A percentile compares a stretch with the other conserved stretches of the same genome.
phyloP scores from a whole-genome alignment of 2,113 vertebrate species.

The Copsychus sechellarum region DNA sequence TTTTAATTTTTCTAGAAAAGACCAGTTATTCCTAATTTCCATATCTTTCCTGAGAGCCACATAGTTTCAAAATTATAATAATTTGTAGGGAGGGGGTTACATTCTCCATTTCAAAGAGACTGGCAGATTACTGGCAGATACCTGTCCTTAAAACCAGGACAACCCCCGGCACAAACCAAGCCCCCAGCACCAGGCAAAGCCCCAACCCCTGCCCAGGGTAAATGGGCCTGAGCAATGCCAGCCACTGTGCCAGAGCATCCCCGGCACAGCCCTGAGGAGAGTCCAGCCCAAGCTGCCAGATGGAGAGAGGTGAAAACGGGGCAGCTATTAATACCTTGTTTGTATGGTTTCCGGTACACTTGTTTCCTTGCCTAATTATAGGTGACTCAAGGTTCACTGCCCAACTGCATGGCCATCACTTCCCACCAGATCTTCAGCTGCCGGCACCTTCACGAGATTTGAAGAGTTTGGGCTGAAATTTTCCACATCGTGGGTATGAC shows the following conservation, averaged over 20 bases:
- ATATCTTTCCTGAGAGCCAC: too few relatives aligned
- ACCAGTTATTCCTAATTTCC: too few relatives aligned
- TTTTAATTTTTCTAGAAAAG: too few relatives aligned
- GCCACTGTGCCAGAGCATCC: accelerated
- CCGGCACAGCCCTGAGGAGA: accelerated
- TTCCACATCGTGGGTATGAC: not conserved
- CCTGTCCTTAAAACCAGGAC: too few relatives aligned
- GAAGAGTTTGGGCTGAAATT: not conserved
- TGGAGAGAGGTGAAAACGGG: not conserved
- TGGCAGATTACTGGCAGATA: too few relatives aligned
- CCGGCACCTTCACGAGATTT: not conserved
- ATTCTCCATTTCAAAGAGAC: too few relatives aligned
- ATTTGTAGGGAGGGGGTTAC: too few relatives aligned
- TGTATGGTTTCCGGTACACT: not conserved
- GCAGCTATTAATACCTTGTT: conserved; percentile 17
- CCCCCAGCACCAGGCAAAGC: accelerated
- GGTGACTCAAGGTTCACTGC: not conserved
- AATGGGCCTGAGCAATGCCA: accelerated
- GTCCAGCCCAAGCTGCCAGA: not conserved
- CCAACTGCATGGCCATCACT: not conserved
- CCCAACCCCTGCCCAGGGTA: accelerated
- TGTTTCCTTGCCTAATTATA: conserved; percentile 27
- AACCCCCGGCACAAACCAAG: accelerated
- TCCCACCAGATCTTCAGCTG: not conserved
- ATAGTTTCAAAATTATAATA: too few relatives aligned